Evolutionary conservation across 2,888 invertebrate genomes (phyloP), one percentile per base, ranked within the genome.

Genomic region (Epistrophe grossulariae): DNA sequence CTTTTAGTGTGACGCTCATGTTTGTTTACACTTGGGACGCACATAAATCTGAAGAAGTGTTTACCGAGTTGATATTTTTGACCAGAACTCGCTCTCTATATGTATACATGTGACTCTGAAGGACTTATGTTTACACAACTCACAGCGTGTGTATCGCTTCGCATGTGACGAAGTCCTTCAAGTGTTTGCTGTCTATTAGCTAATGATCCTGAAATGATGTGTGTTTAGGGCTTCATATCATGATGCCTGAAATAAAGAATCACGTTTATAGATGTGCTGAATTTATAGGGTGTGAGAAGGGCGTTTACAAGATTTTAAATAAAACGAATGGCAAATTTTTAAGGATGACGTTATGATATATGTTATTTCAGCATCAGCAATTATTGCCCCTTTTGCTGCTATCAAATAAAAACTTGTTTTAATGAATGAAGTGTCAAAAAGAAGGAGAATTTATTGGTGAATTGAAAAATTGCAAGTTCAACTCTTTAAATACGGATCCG

Each of bases 171-270:
- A 73, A 87, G 78, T 79, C 79, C 70, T 24, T 87, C 76, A 79
- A 79, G 83, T 82, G 87, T 87, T 87, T 87, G 79, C 87, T 72
- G 87, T 83, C 87, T 87, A 87, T 87, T 87, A 87, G 87, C 87
- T 82, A 87, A 87, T 87, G 87, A 87, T 87, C 87, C 87, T 76
- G 78, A 79, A 82, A 87, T 76, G 72, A 82, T 82, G 87, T 83
- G 79, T 76, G 19, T 62, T 77, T 57, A 60, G 77, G 81, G 79
- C 50, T 74, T 10, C n/a, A 40, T 35, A 31, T 68, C n/a, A n/a
- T n/a, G 45, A 4, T 70, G 52, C 45, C 45, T 17, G 66, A 50
- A 43, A 64, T 64, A 8, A 43, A 35, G 24, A 24, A 9, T 40
- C 15, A 24, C 15, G 19, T 60, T 24, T 24, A 24, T 59, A n/a